phyloP scores from a whole-genome alignment of 2,113 vertebrate species.

The Thamnaconus septentrionalis region DNA sequence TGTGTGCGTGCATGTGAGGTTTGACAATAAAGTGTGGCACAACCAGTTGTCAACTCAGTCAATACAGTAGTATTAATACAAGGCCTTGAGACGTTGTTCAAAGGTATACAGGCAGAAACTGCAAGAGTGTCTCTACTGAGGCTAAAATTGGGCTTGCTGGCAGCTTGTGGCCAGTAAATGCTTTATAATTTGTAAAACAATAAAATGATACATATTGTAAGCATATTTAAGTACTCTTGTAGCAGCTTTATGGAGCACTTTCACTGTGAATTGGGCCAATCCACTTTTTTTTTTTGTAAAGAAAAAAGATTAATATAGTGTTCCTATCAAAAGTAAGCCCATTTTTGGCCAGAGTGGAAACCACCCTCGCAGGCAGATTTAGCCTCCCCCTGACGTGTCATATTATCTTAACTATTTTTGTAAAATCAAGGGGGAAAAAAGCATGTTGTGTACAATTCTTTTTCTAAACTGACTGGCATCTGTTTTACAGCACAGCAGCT shows the following conservation, averaged over 20 bases:
- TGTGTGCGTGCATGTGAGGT: slow-evolving; percentile 26
- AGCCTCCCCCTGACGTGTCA: slow-evolving; percentile 21
- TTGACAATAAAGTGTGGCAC: slow-evolving; percentile 57
- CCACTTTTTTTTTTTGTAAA: neutral
- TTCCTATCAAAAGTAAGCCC: slow-evolving; percentile 38
- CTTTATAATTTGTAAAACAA: slow-evolving; percentile 13
- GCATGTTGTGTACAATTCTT: slow-evolving; percentile 26
- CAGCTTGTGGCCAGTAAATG: slow-evolving; percentile 18
- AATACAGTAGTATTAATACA: slow-evolving; percentile 63
- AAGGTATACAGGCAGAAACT: slow-evolving; percentile 50
- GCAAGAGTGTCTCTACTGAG: slow-evolving; percentile 44
- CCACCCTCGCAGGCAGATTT: slow-evolving; percentile 20
- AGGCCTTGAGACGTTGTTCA: slow-evolving; percentile 60
- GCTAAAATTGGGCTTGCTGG: slow-evolving; percentile 41
- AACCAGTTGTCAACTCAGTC: slow-evolving; percentile 45
- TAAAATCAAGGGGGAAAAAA: slow-evolving; percentile 45
- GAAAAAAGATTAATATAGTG: neutral
- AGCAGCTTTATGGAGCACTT: no score
- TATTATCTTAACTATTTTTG: slow-evolving; percentile 34
- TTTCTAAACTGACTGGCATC: neutral
- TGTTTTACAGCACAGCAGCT: slow-evolving; percentile 55
- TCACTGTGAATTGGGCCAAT: no score
- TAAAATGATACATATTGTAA: neutral
- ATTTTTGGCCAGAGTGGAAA: slow-evolving; percentile 45
- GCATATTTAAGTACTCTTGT: neutral